A percentile compares a stretch with the other conserved stretches of the same genome.
Evolutionary conservation across 2,797 vertebrate species (phyloP).

Genomic region (Brotula barbata): DNA sequence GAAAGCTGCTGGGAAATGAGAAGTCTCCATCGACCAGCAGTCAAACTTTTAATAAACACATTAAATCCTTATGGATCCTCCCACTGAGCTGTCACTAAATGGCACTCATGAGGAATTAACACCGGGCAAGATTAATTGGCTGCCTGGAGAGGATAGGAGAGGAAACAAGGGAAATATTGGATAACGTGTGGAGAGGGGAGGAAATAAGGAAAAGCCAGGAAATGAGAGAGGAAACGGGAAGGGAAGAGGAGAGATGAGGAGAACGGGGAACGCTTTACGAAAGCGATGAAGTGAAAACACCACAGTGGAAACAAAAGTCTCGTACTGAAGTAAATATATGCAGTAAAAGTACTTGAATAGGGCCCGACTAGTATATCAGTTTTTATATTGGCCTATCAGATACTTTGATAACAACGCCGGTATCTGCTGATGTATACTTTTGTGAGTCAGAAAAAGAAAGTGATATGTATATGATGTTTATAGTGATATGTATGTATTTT

Average conservation of each 20-base stretch:
- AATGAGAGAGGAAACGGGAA: not conserved
- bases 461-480: no score
- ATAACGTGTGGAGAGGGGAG: not conserved
- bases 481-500: no score
- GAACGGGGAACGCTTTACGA: not conserved
- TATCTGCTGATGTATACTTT: no score
- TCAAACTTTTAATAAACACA: conserved; percentile 16
- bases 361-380: no score
- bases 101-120: conserved; percentile 68
- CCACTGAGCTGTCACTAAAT: conserved; percentile 63
- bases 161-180: no score
- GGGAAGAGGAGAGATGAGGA: not conserved
- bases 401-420: no score
- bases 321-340: no score
- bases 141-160: conserved; percentile 38
- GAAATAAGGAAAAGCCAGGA: not conserved
- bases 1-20: conserved; percentile 5
- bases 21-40: conserved; percentile 39
- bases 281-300: no score
- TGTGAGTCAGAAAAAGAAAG: no score
- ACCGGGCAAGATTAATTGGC: conserved; percentile 65
- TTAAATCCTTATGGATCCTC: conserved; percentile 61
- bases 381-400: no score
- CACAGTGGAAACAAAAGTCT: no score
- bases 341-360: no score